phyloP scores from a whole-genome alignment of 2,888 invertebrate genomes.

The Ecdyonurus torrentis region DNA sequence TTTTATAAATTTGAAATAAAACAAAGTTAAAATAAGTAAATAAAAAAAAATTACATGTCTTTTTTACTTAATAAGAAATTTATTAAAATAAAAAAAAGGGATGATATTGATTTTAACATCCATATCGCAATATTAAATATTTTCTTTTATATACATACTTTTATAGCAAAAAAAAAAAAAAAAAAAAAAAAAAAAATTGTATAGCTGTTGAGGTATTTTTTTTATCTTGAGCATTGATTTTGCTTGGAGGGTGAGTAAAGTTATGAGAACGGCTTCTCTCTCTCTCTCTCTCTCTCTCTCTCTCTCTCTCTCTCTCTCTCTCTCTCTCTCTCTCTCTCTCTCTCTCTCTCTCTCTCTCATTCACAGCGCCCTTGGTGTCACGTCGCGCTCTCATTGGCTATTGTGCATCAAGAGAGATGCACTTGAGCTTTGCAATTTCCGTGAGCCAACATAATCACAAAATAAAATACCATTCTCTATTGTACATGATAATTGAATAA shows the following conservation, averaged over 20 bases:
- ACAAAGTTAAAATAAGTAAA: too few species aligned
- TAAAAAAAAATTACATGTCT: not conserved
- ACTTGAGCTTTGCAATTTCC: too few species aligned
- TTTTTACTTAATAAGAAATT: not conserved
- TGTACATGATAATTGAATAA: too few species aligned
- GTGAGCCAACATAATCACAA: too few species aligned
- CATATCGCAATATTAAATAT: too few species aligned
- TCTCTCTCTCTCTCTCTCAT: not conserved
- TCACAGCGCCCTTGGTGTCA: too few species aligned
- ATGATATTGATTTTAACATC: not conserved
- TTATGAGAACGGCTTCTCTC: too few species aligned
- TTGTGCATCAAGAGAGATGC: too few species aligned
- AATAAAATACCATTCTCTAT: too few species aligned
- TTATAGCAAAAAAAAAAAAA: not conserved
- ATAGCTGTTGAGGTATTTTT: not conserved
- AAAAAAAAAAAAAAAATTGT: too few species aligned
- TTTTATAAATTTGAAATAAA: too few species aligned
- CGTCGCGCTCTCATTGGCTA: too few species aligned
- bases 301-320: not conserved
- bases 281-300: not conserved
- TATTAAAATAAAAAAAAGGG: not conserved
- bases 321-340: not conserved
- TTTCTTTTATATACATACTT: not conserved
- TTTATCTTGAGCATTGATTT: not conserved
- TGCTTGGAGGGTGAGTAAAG: not conserved